Evolutionary conservation across 1,140 invertebrate species (phyloP), one percentile per base, ranked within the genome.

Genomic region (Myzus persicae): DNA sequence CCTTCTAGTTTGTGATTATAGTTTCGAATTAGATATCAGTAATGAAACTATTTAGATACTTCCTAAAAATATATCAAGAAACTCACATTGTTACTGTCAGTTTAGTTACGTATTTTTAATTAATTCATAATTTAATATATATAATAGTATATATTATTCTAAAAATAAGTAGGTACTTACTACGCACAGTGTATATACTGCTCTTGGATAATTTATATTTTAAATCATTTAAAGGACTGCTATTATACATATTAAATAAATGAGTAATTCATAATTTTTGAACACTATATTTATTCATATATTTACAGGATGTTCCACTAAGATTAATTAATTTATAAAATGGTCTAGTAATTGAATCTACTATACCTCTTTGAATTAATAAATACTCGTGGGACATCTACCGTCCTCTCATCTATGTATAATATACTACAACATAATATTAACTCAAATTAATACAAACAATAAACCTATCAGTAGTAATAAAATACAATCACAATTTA

Each of bases 291-390:
- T 18, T 76, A 76, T n/a, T n/a, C 11, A 76, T n/a, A 18, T 76
- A 76, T 36, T n/a, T 76, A 76, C 59, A 76, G 59, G 59, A 76
- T n/a, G 59, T 76, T 76, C 14, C 14, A 76, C 59, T n/a, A 76
- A 76, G 59, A 76, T 36, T 76, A 76, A 76, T 76, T 76, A 76
- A 76, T 76, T 76, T n/a, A 76, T n/a, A 76, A 36, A 76, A 76
- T n/a, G 59, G 31, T n/a, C 0, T 4, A 76, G 59, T 76, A 76
- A n/a, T 76, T 76, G 59, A 76, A n/a, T 76, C n/a, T n/a, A 76
- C 59, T 18, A n/a, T 76, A 76, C 59, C 59, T 76, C n/a, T 76
- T 76, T 76, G 59, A 76, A 76, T n/a, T 76, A 76, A 76, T 76
- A 76, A 76, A 76, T 76, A 11, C 59, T 76, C 31, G 59, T 76